A percentile compares a stretch with the other conserved stretches of the same genome.
Conservation (phyloP, 1,140 invertebrate species). For the Ceratosolen solmsi region DNA sequence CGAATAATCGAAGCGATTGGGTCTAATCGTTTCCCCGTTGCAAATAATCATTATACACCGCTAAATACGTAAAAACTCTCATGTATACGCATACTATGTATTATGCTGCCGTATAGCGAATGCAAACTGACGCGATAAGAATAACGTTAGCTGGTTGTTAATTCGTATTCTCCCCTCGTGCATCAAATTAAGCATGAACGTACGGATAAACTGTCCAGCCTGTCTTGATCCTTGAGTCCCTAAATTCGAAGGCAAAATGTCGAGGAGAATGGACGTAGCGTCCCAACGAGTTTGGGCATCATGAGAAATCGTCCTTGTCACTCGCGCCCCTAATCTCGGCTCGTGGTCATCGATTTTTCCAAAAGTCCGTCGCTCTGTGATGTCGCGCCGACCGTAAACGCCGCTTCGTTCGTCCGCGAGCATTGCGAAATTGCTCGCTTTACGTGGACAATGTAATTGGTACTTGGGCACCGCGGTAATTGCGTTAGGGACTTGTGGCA, state of each 20-base stretch:
- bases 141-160: background rate
- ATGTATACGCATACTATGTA: no score
- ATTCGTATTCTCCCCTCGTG: background rate
- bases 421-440: slow-evolving; percentile 36
- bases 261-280: background rate
- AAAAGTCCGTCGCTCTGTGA: background rate
- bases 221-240: background rate
- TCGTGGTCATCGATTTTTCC: background rate
- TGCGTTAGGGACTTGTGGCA: slow-evolving; percentile 1
- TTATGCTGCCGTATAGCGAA: no score
- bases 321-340: background rate
- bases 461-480: slow-evolving; percentile 2
- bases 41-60: no score
- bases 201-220: background rate
- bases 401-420: background rate
- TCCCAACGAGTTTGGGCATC: background rate
- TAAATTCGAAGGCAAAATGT: background rate
- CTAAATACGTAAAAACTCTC: no score
- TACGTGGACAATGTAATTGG: slow-evolving; percentile 43
- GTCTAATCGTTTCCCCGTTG: no score
- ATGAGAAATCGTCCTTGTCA: background rate
- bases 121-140: background rate
- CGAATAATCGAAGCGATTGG: no score
- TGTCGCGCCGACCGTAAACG: background rate
- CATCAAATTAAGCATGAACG: background rate